Base-by-base conservation (phyloP, 2,113 vertebrate genomes). In the Eubucco bourcierii region DNA sequence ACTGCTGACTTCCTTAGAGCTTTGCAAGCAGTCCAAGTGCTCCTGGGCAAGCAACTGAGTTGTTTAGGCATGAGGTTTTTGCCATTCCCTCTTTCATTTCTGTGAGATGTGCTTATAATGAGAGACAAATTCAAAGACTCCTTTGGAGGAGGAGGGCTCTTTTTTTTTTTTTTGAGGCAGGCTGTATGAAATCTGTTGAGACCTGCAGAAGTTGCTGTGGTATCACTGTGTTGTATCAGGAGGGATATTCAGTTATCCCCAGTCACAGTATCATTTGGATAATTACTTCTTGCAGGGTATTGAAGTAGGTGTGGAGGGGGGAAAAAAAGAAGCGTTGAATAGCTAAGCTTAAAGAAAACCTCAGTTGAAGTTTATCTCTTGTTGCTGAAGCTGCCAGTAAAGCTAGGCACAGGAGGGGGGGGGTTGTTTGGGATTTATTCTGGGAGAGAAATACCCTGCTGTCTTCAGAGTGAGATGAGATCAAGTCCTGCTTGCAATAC, bases 401-500 rank as follows among this genome's bases (percentile, higher is more conserved):
- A 94, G 89, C 84, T 60, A 71, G 33, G 20, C 8, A 13, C 87
- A 83, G 76, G 68, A 83, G 53, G 72, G 80, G 78, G 34, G 31
- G 34, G 31, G 13, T 85, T 84, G 73, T 95, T 90, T 88, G 74
- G 88, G 86, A 93, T 95, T 95, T 95, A 88, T 91, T 88, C 92
- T 44, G 28, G 73, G 68, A 77, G 73, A 94, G 92, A 94, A 95
- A 83, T 88, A n/a, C 61, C 91, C 89, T 86, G 95, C 93, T 96
- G 87, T 90, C 93, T 95, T 95, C 91, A 94, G 93, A 93, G 84
- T 75, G 81, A 92, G 95, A 92, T 72, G 93, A 93, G 87, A 96
- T 94, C 91, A 87, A 88, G 79, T 83, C 85, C 58, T 96, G 89
- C 80, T 88, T 63, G 82, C 94, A 94, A 61, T 84, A 80, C 84